Conservation (phyloP, 2,797 vertebrate genomes). For the Perodicticus potto region DNA sequence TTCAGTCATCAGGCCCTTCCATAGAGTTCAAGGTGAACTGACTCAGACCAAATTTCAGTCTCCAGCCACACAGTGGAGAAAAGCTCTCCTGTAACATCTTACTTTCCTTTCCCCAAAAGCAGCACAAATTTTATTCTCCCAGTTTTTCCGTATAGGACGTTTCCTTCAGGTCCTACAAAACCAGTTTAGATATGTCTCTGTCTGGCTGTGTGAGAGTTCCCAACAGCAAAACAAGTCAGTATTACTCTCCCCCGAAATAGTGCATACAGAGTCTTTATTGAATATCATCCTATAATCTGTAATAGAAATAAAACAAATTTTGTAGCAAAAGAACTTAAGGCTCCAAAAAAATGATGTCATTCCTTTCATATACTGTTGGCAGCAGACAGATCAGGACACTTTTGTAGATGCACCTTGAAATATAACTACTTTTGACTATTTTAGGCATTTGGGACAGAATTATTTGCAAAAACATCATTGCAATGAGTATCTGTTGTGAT, state of each 20-base stretch:
- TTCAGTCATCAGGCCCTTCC: not conserved
- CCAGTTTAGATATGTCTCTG: not conserved
- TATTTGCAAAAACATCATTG: not conserved
- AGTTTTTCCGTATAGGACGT: constrained; percentile 21
- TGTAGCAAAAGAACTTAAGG: not conserved
- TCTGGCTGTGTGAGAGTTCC: not conserved
- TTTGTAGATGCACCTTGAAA: constrained; percentile 22
- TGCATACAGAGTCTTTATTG: not conserved
- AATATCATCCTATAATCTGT: not conserved
- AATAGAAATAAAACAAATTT: constrained; percentile 42
- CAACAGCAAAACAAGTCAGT: no score
- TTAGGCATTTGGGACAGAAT: constrained; percentile 14
- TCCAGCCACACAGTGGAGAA: not conserved
- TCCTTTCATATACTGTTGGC: not conserved
- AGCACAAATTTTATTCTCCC: not conserved
- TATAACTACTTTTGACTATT: not conserved
- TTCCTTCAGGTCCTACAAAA: constrained; percentile 61
- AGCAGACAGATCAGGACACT: not conserved
- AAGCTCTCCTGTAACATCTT: not conserved
- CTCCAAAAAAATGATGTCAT: not conserved
- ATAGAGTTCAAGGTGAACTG: not conserved
- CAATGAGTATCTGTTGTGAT: not conserved
- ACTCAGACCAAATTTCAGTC: not conserved
- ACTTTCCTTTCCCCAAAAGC: constrained; percentile 45
- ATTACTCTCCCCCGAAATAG: no score